These are phyloP conservation scores for Ceratotherium simum DNA, from an alignment of 2,113 vertebrate species.

Conservation along the genomic window DNA sequence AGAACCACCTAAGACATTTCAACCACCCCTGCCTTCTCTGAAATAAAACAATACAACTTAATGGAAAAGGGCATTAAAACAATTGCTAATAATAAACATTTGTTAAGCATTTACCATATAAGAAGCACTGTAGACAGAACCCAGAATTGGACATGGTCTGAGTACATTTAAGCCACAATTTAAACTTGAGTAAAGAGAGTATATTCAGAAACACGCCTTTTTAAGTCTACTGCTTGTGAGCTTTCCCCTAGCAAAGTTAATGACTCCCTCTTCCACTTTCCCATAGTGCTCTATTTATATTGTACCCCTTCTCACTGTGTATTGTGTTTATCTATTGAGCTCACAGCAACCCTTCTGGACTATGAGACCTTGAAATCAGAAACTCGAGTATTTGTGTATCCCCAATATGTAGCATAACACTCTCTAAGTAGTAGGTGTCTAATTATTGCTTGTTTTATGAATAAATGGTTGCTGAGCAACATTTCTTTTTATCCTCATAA, in stretches of 20 bases:
- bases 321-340: not conserved
- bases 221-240: not conserved
- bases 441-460: conserved; percentile 33
- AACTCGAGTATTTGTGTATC: not conserved
- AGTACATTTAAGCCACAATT: not conserved
- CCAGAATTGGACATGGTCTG: not conserved
- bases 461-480: not conserved
- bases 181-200: not conserved
- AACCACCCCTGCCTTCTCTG: not conserved
- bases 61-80: not conserved
- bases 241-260: not conserved
- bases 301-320: not conserved
- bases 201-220: not conserved
- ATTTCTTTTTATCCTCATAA: not conserved
- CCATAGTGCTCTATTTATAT: not conserved
- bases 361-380: not conserved
- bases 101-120: not conserved
- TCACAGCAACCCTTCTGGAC: not conserved
- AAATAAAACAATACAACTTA: conserved; percentile 5
- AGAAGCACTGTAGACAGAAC: not conserved
- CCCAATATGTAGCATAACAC: not conserved
- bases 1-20: conserved; percentile 44
- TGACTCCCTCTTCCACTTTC: not conserved
- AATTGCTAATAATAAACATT: not conserved
- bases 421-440: not conserved